phyloP scores from a whole-genome alignment of 2,888 invertebrate species.

The Eilema depressum region DNA sequence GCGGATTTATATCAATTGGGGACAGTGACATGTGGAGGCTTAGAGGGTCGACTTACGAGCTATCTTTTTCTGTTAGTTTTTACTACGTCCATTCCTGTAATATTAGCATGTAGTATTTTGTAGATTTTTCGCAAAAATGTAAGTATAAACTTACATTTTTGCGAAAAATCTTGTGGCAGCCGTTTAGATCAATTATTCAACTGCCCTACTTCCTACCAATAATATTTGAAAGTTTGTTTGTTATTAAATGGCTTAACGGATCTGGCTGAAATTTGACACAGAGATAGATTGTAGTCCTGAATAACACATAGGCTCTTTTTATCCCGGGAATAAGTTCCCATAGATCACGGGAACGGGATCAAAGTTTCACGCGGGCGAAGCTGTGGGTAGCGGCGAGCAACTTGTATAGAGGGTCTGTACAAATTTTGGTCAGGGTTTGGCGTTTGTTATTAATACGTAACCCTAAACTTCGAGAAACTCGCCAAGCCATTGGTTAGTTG shows the following conservation, averaged over 20 bases:
- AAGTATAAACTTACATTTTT: too few species aligned
- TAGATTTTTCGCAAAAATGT: neutral
- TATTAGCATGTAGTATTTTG: neutral
- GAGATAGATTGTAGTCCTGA: too few species aligned
- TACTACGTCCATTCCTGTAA: neutral
- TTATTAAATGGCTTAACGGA: too few species aligned
- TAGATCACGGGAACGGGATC: too few species aligned
- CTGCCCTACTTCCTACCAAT: too few species aligned
- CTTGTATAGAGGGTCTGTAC: neutral
- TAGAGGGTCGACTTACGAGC: neutral
- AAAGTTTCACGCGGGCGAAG: too few species aligned
- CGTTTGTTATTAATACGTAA: neutral
- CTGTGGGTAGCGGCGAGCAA: too few species aligned
- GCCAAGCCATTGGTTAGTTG: neutral
- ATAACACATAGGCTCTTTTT: too few species aligned
- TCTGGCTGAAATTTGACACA: too few species aligned
- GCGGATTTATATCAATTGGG: conserved; percentile 8
- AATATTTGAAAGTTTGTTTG: too few species aligned
- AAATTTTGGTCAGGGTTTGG: neutral
- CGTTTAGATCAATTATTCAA: neutral
- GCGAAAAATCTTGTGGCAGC: too few species aligned
- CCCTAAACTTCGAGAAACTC: neutral
- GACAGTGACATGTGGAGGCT: neutral
- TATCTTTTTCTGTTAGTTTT: conserved; percentile 7
- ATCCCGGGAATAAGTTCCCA: too few species aligned